Conservation (phyloP, 1,140 invertebrate species). For the Phymorhynchus buccinoides region DNA sequence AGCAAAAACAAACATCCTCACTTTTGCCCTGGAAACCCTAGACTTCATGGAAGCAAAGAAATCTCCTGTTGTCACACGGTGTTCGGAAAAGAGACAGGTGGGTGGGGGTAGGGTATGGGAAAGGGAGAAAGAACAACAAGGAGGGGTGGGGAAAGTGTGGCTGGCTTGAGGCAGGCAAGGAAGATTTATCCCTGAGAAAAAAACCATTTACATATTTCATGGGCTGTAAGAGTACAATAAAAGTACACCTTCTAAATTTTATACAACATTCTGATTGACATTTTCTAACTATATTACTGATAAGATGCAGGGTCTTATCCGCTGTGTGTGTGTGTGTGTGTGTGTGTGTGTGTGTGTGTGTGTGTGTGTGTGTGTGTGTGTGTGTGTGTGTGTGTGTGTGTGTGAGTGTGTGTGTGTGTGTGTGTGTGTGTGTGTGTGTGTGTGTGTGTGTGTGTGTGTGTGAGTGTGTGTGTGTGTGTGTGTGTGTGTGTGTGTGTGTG, state of each 20-base stretch:
- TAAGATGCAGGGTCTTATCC: too few species aligned
- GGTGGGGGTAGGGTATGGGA: too few species aligned
- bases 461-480: background rate
- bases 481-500: constrained; percentile 3
- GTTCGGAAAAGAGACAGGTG: too few species aligned
- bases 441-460: constrained; percentile 5
- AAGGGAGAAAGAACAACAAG: too few species aligned
- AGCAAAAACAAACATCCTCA: too few species aligned
- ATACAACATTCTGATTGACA: background rate
- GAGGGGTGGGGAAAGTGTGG: background rate
- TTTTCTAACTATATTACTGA: background rate
- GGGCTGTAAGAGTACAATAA: background rate
- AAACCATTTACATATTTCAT: background rate
- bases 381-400: background rate
- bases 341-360: background rate
- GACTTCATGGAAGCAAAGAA: too few species aligned
- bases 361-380: background rate
- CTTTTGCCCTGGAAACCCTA: too few species aligned
- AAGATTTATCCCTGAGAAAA: background rate
- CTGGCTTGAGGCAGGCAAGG: background rate
- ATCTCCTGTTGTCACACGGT: too few species aligned
- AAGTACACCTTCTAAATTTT: background rate
- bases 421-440: background rate
- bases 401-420: background rate
- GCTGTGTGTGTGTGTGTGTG: too few species aligned